A percentile compares a stretch with the other conserved stretches of the same genome.
Evolutionary conservation across 2,888 invertebrate species (phyloP).

Genomic region (Melitaea athalia): DNA sequence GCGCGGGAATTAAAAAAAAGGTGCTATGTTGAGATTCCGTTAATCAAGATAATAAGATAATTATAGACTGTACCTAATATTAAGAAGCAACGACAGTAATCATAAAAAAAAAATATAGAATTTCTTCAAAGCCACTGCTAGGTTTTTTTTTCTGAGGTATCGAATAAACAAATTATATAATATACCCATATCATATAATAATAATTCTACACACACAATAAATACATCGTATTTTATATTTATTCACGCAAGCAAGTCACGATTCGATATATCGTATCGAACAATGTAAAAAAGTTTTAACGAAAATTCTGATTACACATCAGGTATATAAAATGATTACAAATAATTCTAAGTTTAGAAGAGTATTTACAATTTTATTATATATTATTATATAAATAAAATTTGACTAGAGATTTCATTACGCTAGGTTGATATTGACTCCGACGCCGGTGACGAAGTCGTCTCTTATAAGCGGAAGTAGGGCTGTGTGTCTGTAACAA

Average conservation of each 20-base stretch:
- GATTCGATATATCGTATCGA: neutral
- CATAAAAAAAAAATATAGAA: too few relatives aligned
- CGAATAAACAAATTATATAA: too few relatives aligned
- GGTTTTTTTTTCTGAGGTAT: too few relatives aligned
- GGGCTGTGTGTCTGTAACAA: conserved; percentile 82
- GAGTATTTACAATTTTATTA: conserved; percentile 20
- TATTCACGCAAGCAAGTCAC: too few relatives aligned
- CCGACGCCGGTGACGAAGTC: conserved; percentile 85
- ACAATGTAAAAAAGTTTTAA: neutral
- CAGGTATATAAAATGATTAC: neutral
- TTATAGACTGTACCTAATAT: too few relatives aligned
- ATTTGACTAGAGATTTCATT: conserved; percentile 39
- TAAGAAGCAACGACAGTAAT: too few relatives aligned
- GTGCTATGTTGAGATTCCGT: too few relatives aligned
- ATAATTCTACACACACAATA: neutral
- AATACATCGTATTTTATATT: too few relatives aligned
- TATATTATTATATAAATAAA: neutral
- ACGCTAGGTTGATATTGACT: conserved; percentile 80
- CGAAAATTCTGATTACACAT: neutral
- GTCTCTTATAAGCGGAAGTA: conserved; percentile 85
- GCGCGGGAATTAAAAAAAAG: too few relatives aligned
- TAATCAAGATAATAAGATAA: too few relatives aligned
- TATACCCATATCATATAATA: too few relatives aligned
- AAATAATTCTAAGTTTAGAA: conserved; percentile 14
- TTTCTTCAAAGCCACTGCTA: too few relatives aligned